A percentile compares a stretch with the other conserved stretches of the same genome.
These are phyloP conservation scores for Lacerta bilineata DNA, from an alignment of 2,797 vertebrate genomes.

Conservation along the genomic window DNA sequence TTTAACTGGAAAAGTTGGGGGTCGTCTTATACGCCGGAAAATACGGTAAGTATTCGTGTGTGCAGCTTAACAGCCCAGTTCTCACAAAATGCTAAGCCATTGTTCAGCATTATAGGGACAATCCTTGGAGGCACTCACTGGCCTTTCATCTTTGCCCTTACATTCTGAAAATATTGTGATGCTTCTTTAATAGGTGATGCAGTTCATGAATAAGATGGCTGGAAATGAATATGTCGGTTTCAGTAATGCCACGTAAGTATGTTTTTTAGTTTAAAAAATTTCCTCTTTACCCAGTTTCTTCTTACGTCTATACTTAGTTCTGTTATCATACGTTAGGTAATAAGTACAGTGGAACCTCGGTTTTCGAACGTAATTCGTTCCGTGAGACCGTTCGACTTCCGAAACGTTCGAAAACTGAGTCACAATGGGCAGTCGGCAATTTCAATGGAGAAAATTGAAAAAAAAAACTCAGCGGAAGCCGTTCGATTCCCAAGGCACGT, in stretches of 20 bases:
- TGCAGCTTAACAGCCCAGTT: neutral
- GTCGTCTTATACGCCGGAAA: too few relatives aligned
- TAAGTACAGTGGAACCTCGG: neutral
- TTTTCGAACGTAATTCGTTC: too few relatives aligned
- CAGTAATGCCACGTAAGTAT: slow-evolving; percentile 97
- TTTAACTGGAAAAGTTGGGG: too few relatives aligned
- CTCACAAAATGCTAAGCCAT: neutral
- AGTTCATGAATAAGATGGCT: slow-evolving; percentile 98
- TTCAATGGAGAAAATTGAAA: too few relatives aligned
- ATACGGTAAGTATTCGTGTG: neutral
- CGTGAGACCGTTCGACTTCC: too few relatives aligned
- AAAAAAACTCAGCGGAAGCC: too few relatives aligned
- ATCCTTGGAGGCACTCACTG: neutral
- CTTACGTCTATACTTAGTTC: too few relatives aligned
- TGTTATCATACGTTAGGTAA: neutral
- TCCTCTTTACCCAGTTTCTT: too few relatives aligned
- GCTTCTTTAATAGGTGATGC: slow-evolving; percentile 89
- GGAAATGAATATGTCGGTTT: slow-evolving; percentile 98
- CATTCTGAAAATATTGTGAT: neutral
- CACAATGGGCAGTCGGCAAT: too few relatives aligned
- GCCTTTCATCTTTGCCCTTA: neutral
- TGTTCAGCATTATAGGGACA: neutral
- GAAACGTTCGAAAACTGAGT: too few relatives aligned
- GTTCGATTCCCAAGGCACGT: too few relatives aligned
- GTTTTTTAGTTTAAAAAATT: neutral